Evolutionary conservation across 2,113 vertebrate genomes (phyloP).

Genomic region (Perognathus longimembris): DNA sequence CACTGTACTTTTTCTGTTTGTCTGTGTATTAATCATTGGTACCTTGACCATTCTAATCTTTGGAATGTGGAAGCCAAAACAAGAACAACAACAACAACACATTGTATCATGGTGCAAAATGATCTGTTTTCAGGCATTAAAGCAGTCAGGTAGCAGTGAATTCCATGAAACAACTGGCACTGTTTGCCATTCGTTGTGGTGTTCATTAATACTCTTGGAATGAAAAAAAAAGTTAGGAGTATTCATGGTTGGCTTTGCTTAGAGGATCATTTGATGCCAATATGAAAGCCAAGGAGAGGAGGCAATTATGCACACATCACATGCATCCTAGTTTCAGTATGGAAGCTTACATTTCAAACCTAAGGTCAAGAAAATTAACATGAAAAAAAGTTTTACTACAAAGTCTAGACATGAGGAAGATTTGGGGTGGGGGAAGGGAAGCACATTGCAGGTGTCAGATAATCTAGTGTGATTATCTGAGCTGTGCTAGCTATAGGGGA

Average conservation of each 20-base stretch:
- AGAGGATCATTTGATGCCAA: conserved; percentile 94
- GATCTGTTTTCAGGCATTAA: conserved; percentile 90
- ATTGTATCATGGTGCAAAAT: conserved; percentile 87
- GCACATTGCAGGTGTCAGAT: conserved; percentile 98
- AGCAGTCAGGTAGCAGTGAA: conserved; percentile 89
- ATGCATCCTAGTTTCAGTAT: conserved; percentile 99
- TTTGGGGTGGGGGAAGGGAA: conserved; percentile 89
- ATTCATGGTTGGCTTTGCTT: conserved; percentile 92
- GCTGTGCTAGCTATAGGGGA: conserved; percentile 97
- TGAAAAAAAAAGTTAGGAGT: conserved; percentile 86
- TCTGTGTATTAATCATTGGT: conserved; percentile 71
- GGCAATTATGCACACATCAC: conserved; percentile 99
- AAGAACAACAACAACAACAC: conserved; percentile 73
- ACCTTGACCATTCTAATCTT: conserved; percentile 83
- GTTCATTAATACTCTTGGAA: conserved; percentile 87
- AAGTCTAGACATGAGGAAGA: conserved; percentile 97
- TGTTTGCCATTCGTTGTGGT: conserved; percentile 86
- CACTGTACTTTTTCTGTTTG: conserved; percentile 76
- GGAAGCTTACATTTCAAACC: conserved; percentile 96
- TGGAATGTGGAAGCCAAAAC: conserved; percentile 78
- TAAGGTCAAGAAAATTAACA: conserved; percentile 93
- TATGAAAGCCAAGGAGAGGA: conserved; percentile 96
- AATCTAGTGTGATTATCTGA: conserved; percentile 99
- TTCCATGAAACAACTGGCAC: conserved; percentile 87
- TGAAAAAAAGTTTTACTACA: conserved; percentile 92